Evolutionary conservation across 2,113 vertebrate species (phyloP), one percentile per base, ranked within the genome.

Genomic region (Eudorcas thomsonii): DNA sequence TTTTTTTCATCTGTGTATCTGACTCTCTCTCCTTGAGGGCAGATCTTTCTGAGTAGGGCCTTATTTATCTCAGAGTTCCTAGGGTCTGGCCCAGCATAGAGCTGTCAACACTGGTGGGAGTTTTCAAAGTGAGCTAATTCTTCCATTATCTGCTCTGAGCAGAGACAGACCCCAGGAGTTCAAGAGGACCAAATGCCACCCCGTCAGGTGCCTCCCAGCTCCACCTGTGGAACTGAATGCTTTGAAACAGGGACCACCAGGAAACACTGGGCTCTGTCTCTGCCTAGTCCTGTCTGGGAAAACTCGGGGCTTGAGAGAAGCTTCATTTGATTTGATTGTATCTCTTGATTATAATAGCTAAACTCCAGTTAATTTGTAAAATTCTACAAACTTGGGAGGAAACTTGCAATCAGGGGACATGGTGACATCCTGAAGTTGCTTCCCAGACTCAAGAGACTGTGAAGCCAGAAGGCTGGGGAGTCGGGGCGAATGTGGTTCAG

Each of bases 341-440:
- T 36, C 43, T 39, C 48, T 94, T 77, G 88, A 85, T 78, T 67
- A 14, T 52, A 93, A 64, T 2, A 82, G 77, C 91, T 74, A 52
- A 88, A 78, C 36, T 62, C 43, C 91, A 90, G 67, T 21, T 90
- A 15, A 92, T 91, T 86, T 78, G 82, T 74, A 67, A 86, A 93
- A 94, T 88, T 89, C 91, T 74, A 45, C 77, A 52, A 60, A 77
- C 52, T 71, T 11, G 33, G 92, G 86, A 89, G 95, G 77, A 92
- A 62, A 57, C 33, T n/a, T 62, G 64, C 48, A 67, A 39, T 85
- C 21, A 6, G 55, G 36, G 74, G 80, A 55, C 23, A n/a, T 10
- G 45, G 28, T 0, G 9, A 57, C 13, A 16, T 12, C 48, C 2
- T 39, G 1, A 54, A 21, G 26, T 17, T 50, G 62, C 30, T 90